These are phyloP conservation scores for Danionella dracula DNA, from an alignment of 2,797 vertebrate genomes.

Conservation along the genomic window DNA sequence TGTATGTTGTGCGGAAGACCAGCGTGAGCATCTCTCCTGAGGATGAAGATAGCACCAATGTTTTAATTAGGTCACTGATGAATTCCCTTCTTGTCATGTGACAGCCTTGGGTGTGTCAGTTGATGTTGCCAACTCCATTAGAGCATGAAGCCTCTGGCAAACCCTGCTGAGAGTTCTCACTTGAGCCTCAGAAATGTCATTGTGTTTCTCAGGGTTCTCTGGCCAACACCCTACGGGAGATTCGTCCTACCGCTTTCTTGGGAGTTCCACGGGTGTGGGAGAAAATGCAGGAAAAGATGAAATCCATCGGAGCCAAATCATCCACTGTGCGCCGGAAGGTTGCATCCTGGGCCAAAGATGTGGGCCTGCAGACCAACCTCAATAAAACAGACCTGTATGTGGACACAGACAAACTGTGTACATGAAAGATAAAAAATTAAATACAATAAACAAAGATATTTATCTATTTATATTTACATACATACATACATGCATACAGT, in stretches of 20 bases:
- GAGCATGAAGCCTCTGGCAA: background rate
- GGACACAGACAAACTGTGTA: background rate
- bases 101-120: background rate
- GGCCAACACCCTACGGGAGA: constrained; percentile 80
- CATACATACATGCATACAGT: no score
- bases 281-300: constrained; percentile 93
- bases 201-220: constrained; percentile 74
- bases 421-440: background rate
- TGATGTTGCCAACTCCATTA: background rate
- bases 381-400: constrained; percentile 78
- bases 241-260: constrained; percentile 84
- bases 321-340: constrained; percentile 75
- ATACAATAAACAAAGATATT: no score
- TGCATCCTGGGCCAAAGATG: constrained; percentile 81
- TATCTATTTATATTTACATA: no score
- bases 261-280: constrained; percentile 94
- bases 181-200: background rate
- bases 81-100: background rate
- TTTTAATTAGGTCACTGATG: background rate
- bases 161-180: background rate
- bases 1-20: background rate
- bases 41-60: background rate
- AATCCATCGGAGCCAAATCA: constrained; percentile 68
- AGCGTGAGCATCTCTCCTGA: background rate
- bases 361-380: constrained; percentile 80